These are phyloP conservation scores for Hirudo medicinalis DNA, from an alignment of 1,140 invertebrate species.

Conservation along the genomic window DNA sequence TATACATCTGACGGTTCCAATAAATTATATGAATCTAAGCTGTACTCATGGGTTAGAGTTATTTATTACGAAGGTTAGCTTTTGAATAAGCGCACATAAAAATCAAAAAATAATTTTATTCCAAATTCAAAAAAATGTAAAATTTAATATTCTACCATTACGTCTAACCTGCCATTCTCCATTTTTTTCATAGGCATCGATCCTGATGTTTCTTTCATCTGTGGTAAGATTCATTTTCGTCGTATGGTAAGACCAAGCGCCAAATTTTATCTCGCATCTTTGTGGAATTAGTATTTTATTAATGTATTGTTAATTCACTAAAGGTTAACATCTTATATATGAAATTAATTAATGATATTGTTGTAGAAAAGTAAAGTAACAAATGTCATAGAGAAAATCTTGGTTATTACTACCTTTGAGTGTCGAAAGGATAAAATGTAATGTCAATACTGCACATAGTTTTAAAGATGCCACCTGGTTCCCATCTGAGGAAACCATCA, in stretches of 20 bases:
- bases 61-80: no score
- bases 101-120: no score
- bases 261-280: constrained; percentile 22
- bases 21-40: no score
- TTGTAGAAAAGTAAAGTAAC: not conserved
- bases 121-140: no score
- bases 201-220: constrained; percentile 16
- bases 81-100: no score
- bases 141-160: no score
- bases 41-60: no score
- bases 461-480: constrained; percentile 24
- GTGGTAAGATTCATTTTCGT: constrained; percentile 25
- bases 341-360: not conserved
- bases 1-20: not conserved
- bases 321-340: not conserved
- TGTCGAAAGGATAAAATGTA: constrained; percentile 24
- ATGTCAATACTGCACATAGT: constrained; percentile 24
- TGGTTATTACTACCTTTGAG: constrained; percentile 3
- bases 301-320: not conserved
- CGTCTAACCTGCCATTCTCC: constrained; percentile 21
- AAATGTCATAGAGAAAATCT: not conserved
- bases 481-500: constrained; percentile 21
- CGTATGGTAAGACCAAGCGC: constrained; percentile 24
- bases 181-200: constrained; percentile 22
- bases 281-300: not conserved